phyloP scores from a whole-genome alignment of 2,113 vertebrate species.

The Oncorhynchus nerka region DNA sequence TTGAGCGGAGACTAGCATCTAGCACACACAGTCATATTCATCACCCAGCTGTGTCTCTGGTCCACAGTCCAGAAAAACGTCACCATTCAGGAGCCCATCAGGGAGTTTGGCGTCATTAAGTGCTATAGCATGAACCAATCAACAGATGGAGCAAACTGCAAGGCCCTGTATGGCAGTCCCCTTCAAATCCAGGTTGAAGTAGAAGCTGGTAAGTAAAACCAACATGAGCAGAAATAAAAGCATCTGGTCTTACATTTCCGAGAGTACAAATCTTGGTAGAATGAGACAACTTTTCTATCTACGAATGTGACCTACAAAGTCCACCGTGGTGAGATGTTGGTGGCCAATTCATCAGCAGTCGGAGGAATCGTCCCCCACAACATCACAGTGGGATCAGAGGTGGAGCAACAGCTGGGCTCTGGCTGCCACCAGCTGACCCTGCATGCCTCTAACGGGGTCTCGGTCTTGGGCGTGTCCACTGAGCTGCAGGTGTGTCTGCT shows the following conservation, averaged over 20 bases:
- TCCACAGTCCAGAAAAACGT: too few species aligned
- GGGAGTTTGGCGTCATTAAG: constrained; percentile 67
- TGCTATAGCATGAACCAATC: constrained; percentile 74
- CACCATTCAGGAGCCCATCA: constrained; percentile 69
- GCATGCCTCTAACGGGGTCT: constrained; percentile 69
- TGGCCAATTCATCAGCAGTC: constrained; percentile 63
- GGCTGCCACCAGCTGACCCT: constrained; percentile 79
- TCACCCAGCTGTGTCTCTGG: too few species aligned
- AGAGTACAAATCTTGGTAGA: not conserved
- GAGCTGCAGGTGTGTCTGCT: constrained; percentile 75
- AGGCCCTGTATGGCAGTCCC: constrained; percentile 53
- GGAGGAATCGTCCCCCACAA: constrained; percentile 70
- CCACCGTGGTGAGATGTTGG: constrained; percentile 53
- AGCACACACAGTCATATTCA: too few species aligned
- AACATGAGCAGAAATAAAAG: not conserved
- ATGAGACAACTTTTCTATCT: constrained; percentile 16
- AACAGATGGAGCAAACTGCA: constrained; percentile 73
- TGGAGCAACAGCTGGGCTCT: constrained; percentile 69
- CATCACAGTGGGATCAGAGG: constrained; percentile 72
- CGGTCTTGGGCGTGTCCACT: constrained; percentile 13
- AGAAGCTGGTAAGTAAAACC: constrained; percentile 71
- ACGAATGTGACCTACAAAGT: constrained; percentile 76
- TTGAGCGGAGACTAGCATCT: too few species aligned
- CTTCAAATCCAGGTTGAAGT: constrained; percentile 81
- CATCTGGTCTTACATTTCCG: not conserved